A percentile compares a stretch with the other conserved stretches of the same genome.
phyloP scores from a whole-genome alignment of 1,140 invertebrate species.

The Eumaeus atala region DNA sequence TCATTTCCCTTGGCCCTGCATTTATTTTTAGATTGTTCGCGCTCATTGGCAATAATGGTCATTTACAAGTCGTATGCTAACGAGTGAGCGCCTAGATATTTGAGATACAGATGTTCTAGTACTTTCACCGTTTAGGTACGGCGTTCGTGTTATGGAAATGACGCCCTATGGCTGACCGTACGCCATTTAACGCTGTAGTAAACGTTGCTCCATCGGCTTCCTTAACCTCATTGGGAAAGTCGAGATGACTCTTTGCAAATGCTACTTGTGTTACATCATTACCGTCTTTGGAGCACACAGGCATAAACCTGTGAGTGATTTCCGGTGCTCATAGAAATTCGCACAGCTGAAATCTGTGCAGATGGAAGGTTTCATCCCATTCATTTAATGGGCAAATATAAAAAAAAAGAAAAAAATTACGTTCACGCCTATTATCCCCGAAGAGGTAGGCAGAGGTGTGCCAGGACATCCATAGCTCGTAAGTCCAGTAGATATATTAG shows the following conservation, averaged over 20 bases:
- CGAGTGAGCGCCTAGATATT: background rate
- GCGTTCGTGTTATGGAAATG: slow-evolving; percentile 5
- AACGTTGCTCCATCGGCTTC: background rate
- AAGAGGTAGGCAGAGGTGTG: too few species aligned
- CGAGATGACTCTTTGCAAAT: background rate
- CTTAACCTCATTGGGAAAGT: background rate
- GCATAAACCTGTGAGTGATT: too few species aligned
- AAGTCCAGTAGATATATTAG: too few species aligned
- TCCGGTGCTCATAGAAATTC: too few species aligned
- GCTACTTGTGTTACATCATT: too few species aligned
- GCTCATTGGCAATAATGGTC: slow-evolving; percentile 5
- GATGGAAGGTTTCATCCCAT: too few species aligned
- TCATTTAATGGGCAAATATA: too few species aligned
- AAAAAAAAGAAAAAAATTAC: too few species aligned
- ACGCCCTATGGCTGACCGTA: slow-evolving; percentile 6
- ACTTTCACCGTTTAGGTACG: slow-evolving; percentile 1
- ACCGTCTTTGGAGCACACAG: too few species aligned
- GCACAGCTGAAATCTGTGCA: too few species aligned
- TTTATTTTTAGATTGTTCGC: slow-evolving; percentile 9
- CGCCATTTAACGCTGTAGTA: background rate
- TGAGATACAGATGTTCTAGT: slow-evolving; percentile 1
- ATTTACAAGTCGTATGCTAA: slow-evolving; percentile 4
- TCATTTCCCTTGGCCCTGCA: slow-evolving; percentile 8
- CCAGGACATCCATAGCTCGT: too few species aligned
- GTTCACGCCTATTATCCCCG: too few species aligned